phyloP scores from a whole-genome alignment of 2,113 vertebrate genomes.

The Empidonax alnorum region DNA sequence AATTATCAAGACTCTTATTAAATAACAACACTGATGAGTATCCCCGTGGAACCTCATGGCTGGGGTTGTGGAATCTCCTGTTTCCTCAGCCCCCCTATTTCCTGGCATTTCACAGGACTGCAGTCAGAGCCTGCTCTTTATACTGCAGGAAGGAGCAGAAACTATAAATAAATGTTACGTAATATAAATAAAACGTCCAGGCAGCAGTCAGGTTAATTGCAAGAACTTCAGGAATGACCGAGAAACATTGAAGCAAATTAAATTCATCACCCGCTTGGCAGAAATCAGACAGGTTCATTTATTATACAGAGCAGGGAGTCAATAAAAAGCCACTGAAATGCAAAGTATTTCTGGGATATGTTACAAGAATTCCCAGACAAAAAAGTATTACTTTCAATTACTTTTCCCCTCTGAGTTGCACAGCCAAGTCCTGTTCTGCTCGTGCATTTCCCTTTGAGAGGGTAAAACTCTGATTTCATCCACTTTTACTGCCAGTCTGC shows the following conservation, averaged over 20 bases:
- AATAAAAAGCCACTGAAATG: conserved; percentile 31
- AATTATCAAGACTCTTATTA: fast-evolving
- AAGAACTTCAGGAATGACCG: neutral
- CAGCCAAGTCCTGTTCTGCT: neutral
- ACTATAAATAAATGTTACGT: neutral
- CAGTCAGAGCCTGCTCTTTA: neutral
- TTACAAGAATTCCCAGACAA: neutral
- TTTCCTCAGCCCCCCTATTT: too few species aligned
- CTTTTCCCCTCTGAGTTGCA: neutral
- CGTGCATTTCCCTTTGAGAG: neutral
- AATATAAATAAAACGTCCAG: neutral
- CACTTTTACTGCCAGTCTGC: neutral
- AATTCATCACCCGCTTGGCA: neutral
- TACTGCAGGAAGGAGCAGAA: neutral
- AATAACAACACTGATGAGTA: fast-evolving
- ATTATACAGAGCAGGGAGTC: conserved; percentile 3
- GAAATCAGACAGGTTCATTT: neutral
- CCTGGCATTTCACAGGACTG: neutral
- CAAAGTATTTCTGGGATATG: conserved; percentile 6
- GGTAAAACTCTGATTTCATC: neutral
- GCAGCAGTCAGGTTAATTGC: neutral
- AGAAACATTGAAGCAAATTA: neutral
- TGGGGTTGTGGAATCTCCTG: neutral
- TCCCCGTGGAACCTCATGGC: neutral
- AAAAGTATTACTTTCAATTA: conserved; percentile 16